A percentile compares a stretch with the other conserved stretches of the same genome.
These are phyloP conservation scores for Andrena camellia DNA, from an alignment of 2,888 invertebrate genomes.

Conservation along the genomic window DNA sequence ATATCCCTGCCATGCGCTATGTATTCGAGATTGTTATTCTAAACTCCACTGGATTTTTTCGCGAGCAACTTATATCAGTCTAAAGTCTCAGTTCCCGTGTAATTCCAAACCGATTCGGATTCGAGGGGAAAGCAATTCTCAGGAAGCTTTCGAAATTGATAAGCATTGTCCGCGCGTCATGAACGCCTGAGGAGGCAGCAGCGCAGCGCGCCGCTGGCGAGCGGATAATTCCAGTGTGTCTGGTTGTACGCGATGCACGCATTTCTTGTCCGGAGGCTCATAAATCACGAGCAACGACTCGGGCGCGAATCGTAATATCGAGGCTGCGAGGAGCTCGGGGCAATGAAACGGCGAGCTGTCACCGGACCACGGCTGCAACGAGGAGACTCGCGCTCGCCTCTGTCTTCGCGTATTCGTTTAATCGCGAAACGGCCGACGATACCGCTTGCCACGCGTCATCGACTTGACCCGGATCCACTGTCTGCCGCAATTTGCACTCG, in stretches of 20 bases:
- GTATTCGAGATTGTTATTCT: no score
- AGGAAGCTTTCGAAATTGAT: not conserved
- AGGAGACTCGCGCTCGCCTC: slow-evolving; percentile 28
- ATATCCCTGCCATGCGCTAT: no score
- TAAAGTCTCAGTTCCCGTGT: no score
- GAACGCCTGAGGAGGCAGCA: not conserved
- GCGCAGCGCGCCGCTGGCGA: not conserved
- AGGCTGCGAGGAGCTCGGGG: not conserved
- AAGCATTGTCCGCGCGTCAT: not conserved
- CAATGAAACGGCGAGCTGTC: slow-evolving; percentile 33
- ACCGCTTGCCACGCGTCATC: slow-evolving; percentile 35
- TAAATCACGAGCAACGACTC: slow-evolving; percentile 21
- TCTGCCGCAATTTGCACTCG: slow-evolving; percentile 75
- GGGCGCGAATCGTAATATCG: slow-evolving; percentile 21
- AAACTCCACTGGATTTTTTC: no score
- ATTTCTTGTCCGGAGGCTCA: slow-evolving; percentile 13
- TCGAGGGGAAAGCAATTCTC: not conserved
- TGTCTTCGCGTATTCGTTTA: slow-evolving; percentile 67
- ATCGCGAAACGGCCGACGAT: slow-evolving; percentile 57
- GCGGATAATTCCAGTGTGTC: slow-evolving; percentile 7
- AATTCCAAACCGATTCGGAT: no score
- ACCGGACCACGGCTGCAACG: slow-evolving; percentile 4
- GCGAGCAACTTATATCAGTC: no score
- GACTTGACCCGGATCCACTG: slow-evolving; percentile 69
- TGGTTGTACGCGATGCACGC: not conserved